Evolutionary conservation across 2,888 invertebrate species (phyloP), one percentile per base, ranked within the genome.

Genomic region (Rhagium mordax): DNA sequence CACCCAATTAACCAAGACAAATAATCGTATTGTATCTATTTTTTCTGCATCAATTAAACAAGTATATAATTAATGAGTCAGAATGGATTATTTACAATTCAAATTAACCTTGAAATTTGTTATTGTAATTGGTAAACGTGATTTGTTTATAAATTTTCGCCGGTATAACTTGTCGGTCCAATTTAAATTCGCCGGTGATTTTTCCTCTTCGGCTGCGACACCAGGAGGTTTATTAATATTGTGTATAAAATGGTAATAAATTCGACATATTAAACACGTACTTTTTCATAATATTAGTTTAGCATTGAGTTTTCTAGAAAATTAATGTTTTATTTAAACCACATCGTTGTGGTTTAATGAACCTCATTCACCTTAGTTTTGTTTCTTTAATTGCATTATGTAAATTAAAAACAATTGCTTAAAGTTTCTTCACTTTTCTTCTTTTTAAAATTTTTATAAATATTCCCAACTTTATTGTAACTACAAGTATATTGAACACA

Each of bases 331-430:
- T 16, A 16, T 59, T 10, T 10, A 29, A 59, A 16, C 16, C 29
- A 27, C 29, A 29, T 59, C 1, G 33, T 10, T 29, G 2, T 59
- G 59, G 59, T 59, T 59, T 27, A 59, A 59, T 27, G 59, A 57
- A 57, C 57, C 21, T 1, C n/a, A n/a, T 29, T 53, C 33, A 7
- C 6, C 2, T 15, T 55, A n/a, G n/a, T 27, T 57, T n/a, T 15
- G 55, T 57, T 57, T 57, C 13, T 13, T 33, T 29, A 13, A 33
- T 8, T n/a, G n/a, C n/a, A n/a, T n/a, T n/a, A n/a, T n/a, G n/a
- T n/a, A n/a, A n/a, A n/a, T n/a, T n/a, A n/a, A n/a, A n/a, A n/a
- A n/a, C n/a, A n/a, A n/a, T n/a, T n/a, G n/a, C n/a, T n/a, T n/a
- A n/a, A n/a, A n/a, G n/a, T n/a, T n/a, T n/a, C n/a, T n/a, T n/a